Evolutionary conservation across 2,113 vertebrate species (phyloP).

Genomic region (Sceloporus tristichus): DNA sequence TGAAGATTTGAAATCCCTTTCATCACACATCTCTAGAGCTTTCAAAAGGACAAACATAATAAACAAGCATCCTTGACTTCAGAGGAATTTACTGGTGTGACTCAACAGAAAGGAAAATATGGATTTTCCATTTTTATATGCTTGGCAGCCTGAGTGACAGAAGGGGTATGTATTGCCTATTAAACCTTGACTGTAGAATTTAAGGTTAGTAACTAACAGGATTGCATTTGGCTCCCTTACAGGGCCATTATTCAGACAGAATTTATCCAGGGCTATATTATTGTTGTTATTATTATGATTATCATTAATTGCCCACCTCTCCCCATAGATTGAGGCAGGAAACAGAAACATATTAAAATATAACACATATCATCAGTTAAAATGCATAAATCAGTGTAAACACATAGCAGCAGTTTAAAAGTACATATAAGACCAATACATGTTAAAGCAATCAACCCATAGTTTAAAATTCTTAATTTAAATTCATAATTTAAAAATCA

Average conservation of each 20-base stretch:
- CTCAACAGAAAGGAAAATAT: background rate
- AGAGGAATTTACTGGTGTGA: background rate
- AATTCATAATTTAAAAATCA: too few relatives aligned
- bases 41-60: slow-evolving; percentile 3
- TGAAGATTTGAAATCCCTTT: background rate
- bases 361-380: too few relatives aligned
- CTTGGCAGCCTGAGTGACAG: background rate
- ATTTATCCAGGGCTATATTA: background rate
- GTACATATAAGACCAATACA: too few relatives aligned
- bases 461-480: too few relatives aligned
- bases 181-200: background rate
- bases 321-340: too few relatives aligned
- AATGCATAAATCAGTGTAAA: too few relatives aligned
- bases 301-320: too few relatives aligned
- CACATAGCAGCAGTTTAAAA: too few relatives aligned
- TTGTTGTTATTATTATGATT: too few relatives aligned
- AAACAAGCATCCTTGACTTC: slow-evolving; percentile 2
- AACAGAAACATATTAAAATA: too few relatives aligned
- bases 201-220: background rate
- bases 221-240: background rate
- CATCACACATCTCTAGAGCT: background rate
- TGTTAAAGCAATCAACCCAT: too few relatives aligned
- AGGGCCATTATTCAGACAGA: background rate
- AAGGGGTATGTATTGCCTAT: background rate
- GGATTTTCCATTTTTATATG: background rate